Percentiles rank a stretch among this genome's conserved stretches.
Conservation (phyloP, 1,140 invertebrate species). For the Nilaparvata lugens region DNA sequence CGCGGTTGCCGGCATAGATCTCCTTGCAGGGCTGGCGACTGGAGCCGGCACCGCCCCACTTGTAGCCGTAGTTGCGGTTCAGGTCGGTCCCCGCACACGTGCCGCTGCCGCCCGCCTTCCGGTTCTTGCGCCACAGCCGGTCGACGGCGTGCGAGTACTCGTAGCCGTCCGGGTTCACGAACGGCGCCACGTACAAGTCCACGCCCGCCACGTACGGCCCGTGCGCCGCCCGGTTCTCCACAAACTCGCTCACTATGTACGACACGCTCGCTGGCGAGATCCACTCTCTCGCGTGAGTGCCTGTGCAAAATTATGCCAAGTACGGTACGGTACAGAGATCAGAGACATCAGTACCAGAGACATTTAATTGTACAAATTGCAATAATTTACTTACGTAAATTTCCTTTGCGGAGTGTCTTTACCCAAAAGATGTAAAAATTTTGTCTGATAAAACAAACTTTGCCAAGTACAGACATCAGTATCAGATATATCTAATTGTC, state of each 20-base stretch:
- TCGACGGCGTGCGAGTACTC: conserved; percentile 55
- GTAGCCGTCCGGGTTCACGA: conserved; percentile 55
- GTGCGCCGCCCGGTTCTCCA: conserved; percentile 60
- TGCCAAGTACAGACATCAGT: too few species aligned
- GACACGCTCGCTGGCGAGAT: conserved; percentile 60
- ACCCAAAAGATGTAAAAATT: too few species aligned
- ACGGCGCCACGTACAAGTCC: conserved; percentile 47
- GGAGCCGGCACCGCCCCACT: conserved; percentile 61
- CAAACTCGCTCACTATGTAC: conserved; percentile 60
- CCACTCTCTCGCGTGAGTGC: conserved; percentile 69
- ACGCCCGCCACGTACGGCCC: conserved; percentile 54
- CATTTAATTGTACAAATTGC: too few species aligned
- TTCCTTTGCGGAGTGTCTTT: too few species aligned
- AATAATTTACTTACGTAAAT: too few species aligned
- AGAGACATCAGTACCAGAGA: background rate
- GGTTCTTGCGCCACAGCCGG: conserved; percentile 76
- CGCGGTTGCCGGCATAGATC: conserved; percentile 61
- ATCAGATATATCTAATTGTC: too few species aligned
- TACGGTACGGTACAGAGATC: background rate
- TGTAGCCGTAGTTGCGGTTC: conserved; percentile 59
- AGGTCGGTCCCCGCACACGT: conserved; percentile 47
- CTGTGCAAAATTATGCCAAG: conserved; percentile 37
- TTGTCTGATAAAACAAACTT: too few species aligned
- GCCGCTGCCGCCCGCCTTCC: conserved; percentile 37
- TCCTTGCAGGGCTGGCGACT: conserved; percentile 68